Percentiles rank a stretch among this genome's conserved stretches.
These are phyloP conservation scores for Junonia oenone DNA, from an alignment of 2,888 invertebrate species.

Conservation along the genomic window DNA sequence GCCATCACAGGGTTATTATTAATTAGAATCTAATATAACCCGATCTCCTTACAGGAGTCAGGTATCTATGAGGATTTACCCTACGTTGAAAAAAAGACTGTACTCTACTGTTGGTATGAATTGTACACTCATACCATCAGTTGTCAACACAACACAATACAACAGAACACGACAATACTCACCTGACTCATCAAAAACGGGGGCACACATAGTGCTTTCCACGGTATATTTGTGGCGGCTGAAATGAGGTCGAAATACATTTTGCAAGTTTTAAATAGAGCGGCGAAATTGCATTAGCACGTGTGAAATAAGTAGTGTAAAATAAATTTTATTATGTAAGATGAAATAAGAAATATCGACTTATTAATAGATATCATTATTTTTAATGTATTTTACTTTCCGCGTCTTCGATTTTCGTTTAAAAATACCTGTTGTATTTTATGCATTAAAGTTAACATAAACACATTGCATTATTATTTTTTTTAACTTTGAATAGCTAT, in stretches of 20 bases:
- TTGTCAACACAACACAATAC: constrained; percentile 7
- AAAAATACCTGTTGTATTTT: too few relatives aligned
- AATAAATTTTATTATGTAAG: background rate
- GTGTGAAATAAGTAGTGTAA: background rate
- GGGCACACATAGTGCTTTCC: constrained; percentile 19
- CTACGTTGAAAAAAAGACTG: too few relatives aligned
- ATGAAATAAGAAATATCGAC: background rate
- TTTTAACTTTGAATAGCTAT: too few relatives aligned
- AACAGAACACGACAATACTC: constrained; percentile 8
- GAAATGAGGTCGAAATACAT: constrained; percentile 17
- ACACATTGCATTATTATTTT: too few relatives aligned
- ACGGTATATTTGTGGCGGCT: constrained; percentile 11
- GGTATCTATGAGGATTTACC: too few relatives aligned
- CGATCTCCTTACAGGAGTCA: too few relatives aligned
- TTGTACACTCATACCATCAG: too few relatives aligned
- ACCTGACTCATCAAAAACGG: constrained; percentile 19
- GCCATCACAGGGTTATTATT: too few relatives aligned
- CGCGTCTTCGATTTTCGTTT: background rate
- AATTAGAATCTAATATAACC: too few relatives aligned
- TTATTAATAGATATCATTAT: too few relatives aligned
- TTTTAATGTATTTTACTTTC: background rate
- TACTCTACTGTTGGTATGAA: too few relatives aligned
- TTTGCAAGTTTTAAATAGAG: constrained; percentile 7
- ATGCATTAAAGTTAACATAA: too few relatives aligned
- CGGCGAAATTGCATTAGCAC: background rate